Evolutionary conservation across 2,888 invertebrate species (phyloP), one percentile per base, ranked within the genome.

Genomic region (Eristalis intricaria): DNA sequence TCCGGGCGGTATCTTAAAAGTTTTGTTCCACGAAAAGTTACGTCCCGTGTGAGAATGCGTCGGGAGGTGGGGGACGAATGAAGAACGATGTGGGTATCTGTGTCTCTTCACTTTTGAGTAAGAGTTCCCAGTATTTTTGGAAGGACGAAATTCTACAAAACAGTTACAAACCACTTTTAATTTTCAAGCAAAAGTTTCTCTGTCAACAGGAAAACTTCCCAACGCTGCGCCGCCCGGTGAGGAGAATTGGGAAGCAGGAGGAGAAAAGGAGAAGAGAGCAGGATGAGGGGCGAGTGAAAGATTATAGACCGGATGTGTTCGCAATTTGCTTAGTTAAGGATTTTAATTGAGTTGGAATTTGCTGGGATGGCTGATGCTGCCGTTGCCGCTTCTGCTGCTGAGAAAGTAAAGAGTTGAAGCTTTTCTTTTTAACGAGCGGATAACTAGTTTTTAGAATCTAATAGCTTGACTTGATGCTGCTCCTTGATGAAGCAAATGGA

Each of bases 331-430:
- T 81, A 71, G 75, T 76, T 81, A 60, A 65, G 69, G 43, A 66
- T 76, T 81, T 85, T 85, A 85, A 81, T 85, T 85, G 81, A 85
- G 81, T 81, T 76, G 68, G 76, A 81, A 76, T 76, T 71, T 76
- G 63, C 61, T 50, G 50, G 50, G 8, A 50, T 19, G 50, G 19
- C 19, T 50, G 43, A 19, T 43, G 43, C n/a, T 43, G 19, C n/a
- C 15, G 15, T 3, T 43, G 40, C 15, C 3, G 40, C 15, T 43
- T 2, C 15, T 10, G 43, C n/a, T 15, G 4, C 43, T 19, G 50
- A 19, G 50, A 8, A 8, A 50, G 50, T 7, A 8, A 50, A 8
- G 50, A 50, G 19, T 50, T 50, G 19, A 19, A 50, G 50, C 50
- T 50, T 26, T 22, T 61, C 43, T 63, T 63, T 4, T 22, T 43